phyloP scores from a whole-genome alignment of 2,113 vertebrate species.

The Sclerurus mexicanus region DNA sequence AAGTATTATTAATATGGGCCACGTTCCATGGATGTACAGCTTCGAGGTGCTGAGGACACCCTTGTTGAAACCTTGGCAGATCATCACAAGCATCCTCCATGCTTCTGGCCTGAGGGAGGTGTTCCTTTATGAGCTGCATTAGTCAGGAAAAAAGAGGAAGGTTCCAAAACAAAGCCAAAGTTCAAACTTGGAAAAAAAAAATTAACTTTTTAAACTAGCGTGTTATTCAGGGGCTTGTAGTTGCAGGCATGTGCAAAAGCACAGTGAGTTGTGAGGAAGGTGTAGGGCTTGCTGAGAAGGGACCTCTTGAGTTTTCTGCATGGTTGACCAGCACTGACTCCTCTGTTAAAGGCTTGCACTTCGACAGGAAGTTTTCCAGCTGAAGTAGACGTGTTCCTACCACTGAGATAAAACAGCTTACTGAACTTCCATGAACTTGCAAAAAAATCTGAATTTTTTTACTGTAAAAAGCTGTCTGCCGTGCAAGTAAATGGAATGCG shows the following conservation, averaged over 20 bases:
- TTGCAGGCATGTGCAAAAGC: constrained; percentile 8
- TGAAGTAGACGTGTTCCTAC: not conserved
- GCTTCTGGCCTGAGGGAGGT: constrained; percentile 21
- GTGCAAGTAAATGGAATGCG: not conserved
- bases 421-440: not conserved
- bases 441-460: not conserved
- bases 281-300: not conserved
- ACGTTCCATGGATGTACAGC: constrained; percentile 28
- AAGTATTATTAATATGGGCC: not conserved
- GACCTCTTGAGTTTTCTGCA: not conserved
- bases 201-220: not conserved
- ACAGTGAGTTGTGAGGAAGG: not conserved
- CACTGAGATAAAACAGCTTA: not conserved
- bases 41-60: constrained; percentile 19
- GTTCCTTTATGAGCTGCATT: constrained; percentile 26
- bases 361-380: constrained; percentile 12
- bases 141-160: constrained; percentile 12
- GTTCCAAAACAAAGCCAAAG: constrained; percentile 54
- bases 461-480: not conserved
- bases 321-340: not conserved
- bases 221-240: not conserved
- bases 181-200: not conserved
- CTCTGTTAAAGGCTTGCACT: not conserved
- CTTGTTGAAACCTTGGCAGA: constrained; percentile 37
- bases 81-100: constrained; percentile 25